Evolutionary conservation across 2,888 invertebrate genomes (phyloP), one percentile per base, ranked within the genome.

Genomic region (Pollenia labialis): DNA sequence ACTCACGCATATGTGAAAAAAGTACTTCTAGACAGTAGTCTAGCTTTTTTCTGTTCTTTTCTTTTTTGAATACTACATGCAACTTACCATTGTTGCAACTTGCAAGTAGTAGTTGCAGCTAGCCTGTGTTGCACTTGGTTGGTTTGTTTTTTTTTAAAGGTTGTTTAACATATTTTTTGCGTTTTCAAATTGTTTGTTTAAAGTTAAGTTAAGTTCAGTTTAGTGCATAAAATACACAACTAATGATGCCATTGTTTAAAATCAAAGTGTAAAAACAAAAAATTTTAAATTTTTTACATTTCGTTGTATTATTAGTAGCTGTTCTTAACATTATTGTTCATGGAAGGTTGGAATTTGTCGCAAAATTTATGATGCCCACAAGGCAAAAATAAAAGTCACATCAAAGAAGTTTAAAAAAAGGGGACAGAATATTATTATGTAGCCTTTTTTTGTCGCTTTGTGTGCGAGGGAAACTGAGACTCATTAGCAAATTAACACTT

Each of bases 1-100:
- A 89, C 89, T 89, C 89, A 89, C 89, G 89, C 89, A 89, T 87
- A 88, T 85, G 86, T 87, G 85, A 62, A 84, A 72, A 66, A 64
- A 54, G 32, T 72, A 32, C 23, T 48, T 50, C 77, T 72, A 69
- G 79, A 80, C 79, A 54, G 68, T 54, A 85, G 84, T 80, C 44
- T 32, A 32, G 18, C 46, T 68, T 18, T 56, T 68, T 18, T 68
- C 23, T 23, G 23, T 23, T 23, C 23, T 72, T 62, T 54, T 10
- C 44, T 23, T 52, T 32, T 52, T 74, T 54, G 58, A 18, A 32
- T 74, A 75, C 32, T 74, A 75, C 32, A 62, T 79, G 52, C 48
- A 60, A 50, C 64, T 56, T 46, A 11, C 74, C 69, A 62, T 68
- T 85, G 81, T 54, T 75, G 86, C 68, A 77, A 62, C 48, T 68